phyloP scores from a whole-genome alignment of 1,140 invertebrate genomes.

The Helicoverpa zea region DNA sequence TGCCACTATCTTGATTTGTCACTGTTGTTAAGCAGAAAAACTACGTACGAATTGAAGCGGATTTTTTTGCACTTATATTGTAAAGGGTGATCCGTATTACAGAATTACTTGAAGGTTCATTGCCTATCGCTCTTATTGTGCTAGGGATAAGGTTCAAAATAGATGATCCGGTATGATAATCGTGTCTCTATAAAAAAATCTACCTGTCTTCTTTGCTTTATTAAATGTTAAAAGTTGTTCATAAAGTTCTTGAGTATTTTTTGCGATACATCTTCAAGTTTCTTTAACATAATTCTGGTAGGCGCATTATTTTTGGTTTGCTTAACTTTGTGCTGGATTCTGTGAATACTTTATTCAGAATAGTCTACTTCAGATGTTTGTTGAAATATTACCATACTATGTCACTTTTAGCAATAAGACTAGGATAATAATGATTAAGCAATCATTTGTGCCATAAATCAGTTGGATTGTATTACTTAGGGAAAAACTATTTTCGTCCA shows the following conservation, averaged over 20 bases:
- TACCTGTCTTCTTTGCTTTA: conserved; percentile 38
- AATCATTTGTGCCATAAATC: too few species aligned
- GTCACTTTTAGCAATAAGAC: too few species aligned
- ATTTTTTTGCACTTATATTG: not conserved
- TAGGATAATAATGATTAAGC: too few species aligned
- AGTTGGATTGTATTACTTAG: too few species aligned
- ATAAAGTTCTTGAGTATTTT: conserved; percentile 39
- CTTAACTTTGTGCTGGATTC: not conserved
- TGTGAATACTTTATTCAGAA: not conserved
- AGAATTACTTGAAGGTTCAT: not conserved
- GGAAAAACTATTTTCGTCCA: too few species aligned
- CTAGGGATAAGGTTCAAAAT: not conserved
- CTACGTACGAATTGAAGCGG: too few species aligned
- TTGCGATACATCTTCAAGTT: conserved; percentile 44
- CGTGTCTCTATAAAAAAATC: not conserved
- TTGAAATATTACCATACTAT: too few species aligned
- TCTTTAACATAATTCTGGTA: conserved; percentile 17
- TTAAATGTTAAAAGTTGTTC: conserved; percentile 44
- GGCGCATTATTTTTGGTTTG: conserved; percentile 21
- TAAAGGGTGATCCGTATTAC: not conserved
- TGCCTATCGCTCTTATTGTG: not conserved
- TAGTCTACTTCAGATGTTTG: not conserved
- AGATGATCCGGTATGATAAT: not conserved
- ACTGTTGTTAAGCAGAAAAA: too few species aligned
- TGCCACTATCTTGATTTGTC: too few species aligned